Base-by-base conservation (phyloP, 2,888 invertebrate genomes). In the Hemicrepidius hirtus region DNA sequence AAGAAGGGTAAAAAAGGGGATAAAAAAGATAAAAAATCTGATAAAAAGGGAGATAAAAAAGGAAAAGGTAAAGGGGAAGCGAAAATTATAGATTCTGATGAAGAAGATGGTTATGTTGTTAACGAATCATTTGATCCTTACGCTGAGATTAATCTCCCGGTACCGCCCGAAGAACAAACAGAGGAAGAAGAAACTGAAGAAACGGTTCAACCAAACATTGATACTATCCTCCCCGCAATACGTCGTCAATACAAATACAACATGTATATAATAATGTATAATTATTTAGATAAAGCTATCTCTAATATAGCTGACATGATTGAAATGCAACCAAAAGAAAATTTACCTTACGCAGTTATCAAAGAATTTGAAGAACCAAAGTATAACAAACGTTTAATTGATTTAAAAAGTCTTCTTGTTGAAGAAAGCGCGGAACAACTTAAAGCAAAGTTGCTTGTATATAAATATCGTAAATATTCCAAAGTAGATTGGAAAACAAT, bases 241-340 rank as follows among this genome's bases (percentile, higher is more conserved):
- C 18, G 21, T 13, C 13, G 28, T 18, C 53, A 55, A 16, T 71
- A 63, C 24, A 74, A 67, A 28, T 70, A 59, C 21, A 75, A 75
- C 55, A 46, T 75, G 7, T 78, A 76, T 35, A 70, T 74, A 6
- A 75, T 69, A 32, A 63, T 77, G 10, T 77, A 77, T 57, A 68
- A 35, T 7, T 66, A 75, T 59, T 41, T 78, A 7, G 65, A 55
- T 13, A 28, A 75, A 32, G 76, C 77, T 12, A 50, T 77, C 6
- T 63, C 35, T 2, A 67, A 69, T 20, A 71, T 78, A 35, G 73
- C 68, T 2, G 75, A 78, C 13, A 68, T 71, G 50, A 49, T 78
- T n/a, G 78, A 78, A 46, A 55, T 74, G 20, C 66, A 67, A 4
- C 68, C 69, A n/a, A 44, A 50, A 35, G 28, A 65, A 41, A 59